Conservation (phyloP, 2,797 vertebrate genomes). For the Hydrolagus colliei region DNA sequence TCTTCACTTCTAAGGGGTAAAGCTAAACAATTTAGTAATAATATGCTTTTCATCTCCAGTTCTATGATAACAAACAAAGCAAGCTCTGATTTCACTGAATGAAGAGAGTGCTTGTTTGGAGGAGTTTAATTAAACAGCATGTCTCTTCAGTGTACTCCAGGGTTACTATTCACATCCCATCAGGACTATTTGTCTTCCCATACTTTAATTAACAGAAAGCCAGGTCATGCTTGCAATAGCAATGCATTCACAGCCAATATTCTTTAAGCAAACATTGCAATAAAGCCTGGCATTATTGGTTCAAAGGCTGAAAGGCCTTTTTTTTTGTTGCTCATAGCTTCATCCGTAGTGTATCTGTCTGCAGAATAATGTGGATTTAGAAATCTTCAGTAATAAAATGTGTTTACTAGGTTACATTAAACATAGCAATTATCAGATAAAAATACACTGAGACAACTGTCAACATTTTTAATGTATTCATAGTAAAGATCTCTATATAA, state of each 20-base stretch:
- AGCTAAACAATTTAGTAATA: constrained; percentile 15
- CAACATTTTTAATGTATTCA: background rate
- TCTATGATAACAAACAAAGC: constrained; percentile 24
- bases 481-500: background rate
- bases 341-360: background rate
- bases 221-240: constrained; percentile 31
- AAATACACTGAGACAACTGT: background rate
- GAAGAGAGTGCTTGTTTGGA: constrained; percentile 22
- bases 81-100: constrained; percentile 22
- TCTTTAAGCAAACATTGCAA: constrained; percentile 22
- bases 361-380: too few species aligned
- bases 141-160: constrained; percentile 22
- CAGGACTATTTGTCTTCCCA: constrained; percentile 28
- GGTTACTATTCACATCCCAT: constrained; percentile 24
- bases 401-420: too few species aligned
- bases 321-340: background rate
- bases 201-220: constrained; percentile 30
- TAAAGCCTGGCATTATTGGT: constrained; percentile 17
- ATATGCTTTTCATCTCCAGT: constrained; percentile 29
- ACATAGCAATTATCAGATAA: too few species aligned
- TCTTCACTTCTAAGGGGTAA: constrained; percentile 20
- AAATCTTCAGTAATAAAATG: too few species aligned
- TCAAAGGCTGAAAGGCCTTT: background rate
- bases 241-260: constrained; percentile 1
- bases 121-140: constrained; percentile 29